A percentile compares a stretch with the other conserved stretches of the same genome.
Evolutionary conservation across 1,140 invertebrate species (phyloP).

Genomic region (Habropoda laboriosa): DNA sequence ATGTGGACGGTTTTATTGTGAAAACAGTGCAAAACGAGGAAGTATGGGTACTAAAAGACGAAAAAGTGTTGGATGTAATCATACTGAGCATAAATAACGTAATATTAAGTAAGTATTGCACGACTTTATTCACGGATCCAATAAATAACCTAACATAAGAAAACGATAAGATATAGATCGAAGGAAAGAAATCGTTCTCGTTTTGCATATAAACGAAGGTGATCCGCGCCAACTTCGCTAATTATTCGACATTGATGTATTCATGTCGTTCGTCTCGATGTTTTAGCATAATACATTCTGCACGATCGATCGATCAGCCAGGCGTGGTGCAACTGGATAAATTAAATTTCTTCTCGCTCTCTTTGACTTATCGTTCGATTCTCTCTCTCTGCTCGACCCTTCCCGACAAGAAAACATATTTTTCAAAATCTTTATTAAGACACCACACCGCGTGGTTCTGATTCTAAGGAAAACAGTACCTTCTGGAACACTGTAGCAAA

Average conservation of each 20-base stretch:
- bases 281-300: slow-evolving; percentile 6
- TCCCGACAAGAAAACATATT: slow-evolving; percentile 28
- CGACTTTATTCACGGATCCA: too few species aligned
- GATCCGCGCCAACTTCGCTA: not conserved
- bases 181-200: not conserved
- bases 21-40: too few species aligned
- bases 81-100: too few species aligned
- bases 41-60: too few species aligned
- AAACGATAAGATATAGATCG: too few species aligned
- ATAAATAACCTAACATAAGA: too few species aligned
- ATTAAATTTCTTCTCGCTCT: slow-evolving; percentile 9
- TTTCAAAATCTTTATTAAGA: slow-evolving; percentile 30
- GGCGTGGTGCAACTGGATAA: not conserved
- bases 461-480: slow-evolving; percentile 13
- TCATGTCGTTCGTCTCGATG: not conserved
- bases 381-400: slow-evolving; percentile 1
- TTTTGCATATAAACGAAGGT: slow-evolving; percentile 4
- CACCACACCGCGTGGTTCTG: slow-evolving; percentile 19
- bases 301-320: slow-evolving; percentile 4
- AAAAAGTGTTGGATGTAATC: too few species aligned
- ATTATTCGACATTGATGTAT: slow-evolving; percentile 16
- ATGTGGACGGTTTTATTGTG: too few species aligned
- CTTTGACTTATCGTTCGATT: slow-evolving; percentile 11
- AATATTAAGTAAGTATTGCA: too few species aligned
- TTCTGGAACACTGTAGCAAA: not conserved